Base-by-base conservation (phyloP, 2,797 vertebrate species). In the Helostoma temminkii region DNA sequence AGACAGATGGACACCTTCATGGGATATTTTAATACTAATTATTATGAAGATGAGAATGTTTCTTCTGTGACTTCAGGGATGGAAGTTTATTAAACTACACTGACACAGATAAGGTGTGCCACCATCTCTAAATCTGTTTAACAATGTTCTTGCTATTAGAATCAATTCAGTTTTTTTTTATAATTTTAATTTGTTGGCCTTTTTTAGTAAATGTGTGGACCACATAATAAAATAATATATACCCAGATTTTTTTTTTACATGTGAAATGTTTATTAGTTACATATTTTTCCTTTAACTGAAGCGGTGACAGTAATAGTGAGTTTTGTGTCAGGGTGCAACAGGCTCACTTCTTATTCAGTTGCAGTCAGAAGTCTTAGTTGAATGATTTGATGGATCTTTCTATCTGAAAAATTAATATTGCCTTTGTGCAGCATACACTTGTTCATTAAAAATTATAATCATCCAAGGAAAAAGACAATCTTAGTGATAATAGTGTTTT, bases 1-100 rank as follows among this genome's bases (percentile, higher is more conserved):
- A 87, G 88, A 85, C 93, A 94, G 92, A 94, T 93, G 93, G 91
- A 89, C 85, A 78, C 80, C 82, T 82, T 75, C 59, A 54, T 64
- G 83, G 65, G 70, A 74, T 86, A 74, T 53, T 85, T 83, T 78
- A 66, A 75, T 86, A 76, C 59, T 90, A 83, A 91, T 83, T 82
- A 91, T 71, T 67, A 87, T 66, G 66, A 85, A 71, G 81, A 84
- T 80, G 32, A 67, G 41, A 61, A 52, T 74, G 32, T 78, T 73
- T 71, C 66, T 61, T 74, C n/a, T 39, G 53, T 65, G 52, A 72
- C 21, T 21, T 62, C 28, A 45, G 45, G 37, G 18, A 34, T 68
- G 41, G 46, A 46, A 46, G 41, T 61, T 12, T 41, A 18, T 56
- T n/a, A 60, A n/a, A n/a, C n/a, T n/a, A n/a, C n/a, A n/a, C n/a